These are phyloP conservation scores for Zaprionus capensis DNA, from an alignment of 1,140 invertebrate genomes.

Conservation along the genomic window DNA sequence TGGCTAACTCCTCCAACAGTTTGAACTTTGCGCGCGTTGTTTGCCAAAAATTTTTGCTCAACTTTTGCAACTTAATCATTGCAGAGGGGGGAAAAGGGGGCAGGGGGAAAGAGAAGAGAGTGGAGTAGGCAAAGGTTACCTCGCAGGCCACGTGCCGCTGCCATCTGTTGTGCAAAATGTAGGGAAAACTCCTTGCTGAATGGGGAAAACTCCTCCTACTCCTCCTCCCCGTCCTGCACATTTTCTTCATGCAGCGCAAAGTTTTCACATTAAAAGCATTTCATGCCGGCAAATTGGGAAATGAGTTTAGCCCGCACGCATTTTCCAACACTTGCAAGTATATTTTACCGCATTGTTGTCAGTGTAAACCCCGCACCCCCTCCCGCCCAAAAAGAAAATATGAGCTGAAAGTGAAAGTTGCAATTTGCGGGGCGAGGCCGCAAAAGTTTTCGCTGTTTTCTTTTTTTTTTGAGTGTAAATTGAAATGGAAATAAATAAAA, in stretches of 20 bases:
- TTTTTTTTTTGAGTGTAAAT: constrained; percentile 9
- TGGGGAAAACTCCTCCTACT: constrained; percentile 7
- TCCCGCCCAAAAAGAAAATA: constrained; percentile 5
- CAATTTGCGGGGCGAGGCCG: constrained; percentile 26
- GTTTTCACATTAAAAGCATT: constrained; percentile 80
- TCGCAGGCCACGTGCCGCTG: constrained; percentile 44
- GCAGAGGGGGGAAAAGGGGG: constrained; percentile 6
- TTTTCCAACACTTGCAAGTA: constrained; percentile 32
- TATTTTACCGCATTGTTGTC: constrained; percentile 6
- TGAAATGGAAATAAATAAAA: constrained; percentile 24
- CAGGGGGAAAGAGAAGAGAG: background rate
- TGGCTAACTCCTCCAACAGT: background rate
- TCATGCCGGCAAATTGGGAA: constrained; percentile 75
- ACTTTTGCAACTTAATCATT: constrained; percentile 77
- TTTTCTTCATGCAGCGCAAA: constrained; percentile 55
- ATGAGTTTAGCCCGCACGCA: constrained; percentile 63
- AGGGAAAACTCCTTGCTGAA: background rate
- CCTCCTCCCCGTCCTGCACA: constrained; percentile 26
- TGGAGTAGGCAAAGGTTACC: too few relatives aligned
- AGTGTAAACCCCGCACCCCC: background rate
- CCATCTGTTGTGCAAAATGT: constrained; percentile 29
- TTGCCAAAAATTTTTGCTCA: constrained; percentile 52
- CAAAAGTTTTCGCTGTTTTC: constrained; percentile 6
- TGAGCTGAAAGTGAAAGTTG: constrained; percentile 37
- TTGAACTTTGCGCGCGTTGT: constrained; percentile 34